These are phyloP conservation scores for Aplocera efformata DNA, from an alignment of 2,888 invertebrate species.

Conservation along the genomic window DNA sequence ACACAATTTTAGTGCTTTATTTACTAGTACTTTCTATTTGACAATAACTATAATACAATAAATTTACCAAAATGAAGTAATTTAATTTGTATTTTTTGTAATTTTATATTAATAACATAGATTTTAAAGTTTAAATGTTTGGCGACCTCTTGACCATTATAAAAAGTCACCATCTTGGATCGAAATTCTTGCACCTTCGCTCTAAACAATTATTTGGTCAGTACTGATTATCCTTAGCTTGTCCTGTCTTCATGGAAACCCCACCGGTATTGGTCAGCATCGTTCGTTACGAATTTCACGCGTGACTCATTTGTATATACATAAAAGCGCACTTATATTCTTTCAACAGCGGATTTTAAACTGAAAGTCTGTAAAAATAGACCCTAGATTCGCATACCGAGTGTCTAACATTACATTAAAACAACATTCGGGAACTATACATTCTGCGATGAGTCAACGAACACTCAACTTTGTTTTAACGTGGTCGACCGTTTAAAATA, in stretches of 20 bases:
- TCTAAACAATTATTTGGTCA: too few relatives aligned
- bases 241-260: slow-evolving; percentile 2
- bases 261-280: slow-evolving; percentile 7
- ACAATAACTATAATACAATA: too few relatives aligned
- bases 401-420: neutral
- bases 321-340: slow-evolving; percentile 12
- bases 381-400: slow-evolving; percentile 3
- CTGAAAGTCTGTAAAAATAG: neutral
- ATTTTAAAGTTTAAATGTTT: too few relatives aligned
- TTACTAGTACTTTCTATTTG: too few relatives aligned
- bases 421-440: slow-evolving; percentile 1
- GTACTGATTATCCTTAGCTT: neutral
- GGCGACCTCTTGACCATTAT: too few relatives aligned
- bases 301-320: slow-evolving; percentile 10
- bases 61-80: too few relatives aligned
- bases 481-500: too few relatives aligned
- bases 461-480: neutral
- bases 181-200: too few relatives aligned
- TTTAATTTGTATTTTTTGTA: too few relatives aligned
- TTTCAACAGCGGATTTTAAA: slow-evolving; percentile 7
- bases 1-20: too few relatives aligned
- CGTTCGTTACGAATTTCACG: slow-evolving; percentile 9
- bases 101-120: too few relatives aligned
- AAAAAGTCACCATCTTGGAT: too few relatives aligned
- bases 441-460: neutral